These are phyloP conservation scores for Zosterops borbonicus DNA, from an alignment of 2,113 vertebrate species.

Conservation along the genomic window DNA sequence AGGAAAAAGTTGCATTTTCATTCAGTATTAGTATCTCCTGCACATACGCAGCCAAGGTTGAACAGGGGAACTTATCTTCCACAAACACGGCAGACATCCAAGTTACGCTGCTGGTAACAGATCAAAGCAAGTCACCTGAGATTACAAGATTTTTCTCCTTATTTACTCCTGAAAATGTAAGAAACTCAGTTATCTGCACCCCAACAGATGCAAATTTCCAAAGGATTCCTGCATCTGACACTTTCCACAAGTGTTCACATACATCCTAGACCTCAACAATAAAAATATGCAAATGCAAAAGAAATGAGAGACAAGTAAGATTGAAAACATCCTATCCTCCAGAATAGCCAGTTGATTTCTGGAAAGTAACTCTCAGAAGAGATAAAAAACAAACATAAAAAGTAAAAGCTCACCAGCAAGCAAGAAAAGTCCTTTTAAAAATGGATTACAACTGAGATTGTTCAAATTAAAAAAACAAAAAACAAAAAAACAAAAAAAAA, in stretches of 20 bases:
- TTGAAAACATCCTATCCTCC: background rate
- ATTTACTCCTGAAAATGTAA: background rate
- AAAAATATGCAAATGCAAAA: background rate
- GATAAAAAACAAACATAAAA: background rate
- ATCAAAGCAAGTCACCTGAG: background rate
- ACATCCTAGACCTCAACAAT: background rate
- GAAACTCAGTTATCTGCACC: background rate
- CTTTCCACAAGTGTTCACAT: rapidly evolving
- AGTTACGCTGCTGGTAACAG: background rate
- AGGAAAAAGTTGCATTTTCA: background rate
- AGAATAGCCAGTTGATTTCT: background rate
- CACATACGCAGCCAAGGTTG: background rate
- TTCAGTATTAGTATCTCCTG: background rate
- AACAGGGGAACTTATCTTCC: background rate
- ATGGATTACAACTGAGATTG: background rate
- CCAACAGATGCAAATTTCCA: background rate
- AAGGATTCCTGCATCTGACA: background rate
- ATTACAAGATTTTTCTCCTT: background rate
- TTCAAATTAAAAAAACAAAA: background rate
- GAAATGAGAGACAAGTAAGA: background rate
- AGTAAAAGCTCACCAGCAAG: background rate
- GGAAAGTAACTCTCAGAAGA: background rate
- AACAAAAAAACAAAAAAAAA: too few species aligned
- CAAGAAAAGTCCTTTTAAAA: background rate
- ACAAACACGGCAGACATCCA: background rate